phyloP scores from a whole-genome alignment of 1,140 invertebrate species.

The Vollenhovia emeryi region DNA sequence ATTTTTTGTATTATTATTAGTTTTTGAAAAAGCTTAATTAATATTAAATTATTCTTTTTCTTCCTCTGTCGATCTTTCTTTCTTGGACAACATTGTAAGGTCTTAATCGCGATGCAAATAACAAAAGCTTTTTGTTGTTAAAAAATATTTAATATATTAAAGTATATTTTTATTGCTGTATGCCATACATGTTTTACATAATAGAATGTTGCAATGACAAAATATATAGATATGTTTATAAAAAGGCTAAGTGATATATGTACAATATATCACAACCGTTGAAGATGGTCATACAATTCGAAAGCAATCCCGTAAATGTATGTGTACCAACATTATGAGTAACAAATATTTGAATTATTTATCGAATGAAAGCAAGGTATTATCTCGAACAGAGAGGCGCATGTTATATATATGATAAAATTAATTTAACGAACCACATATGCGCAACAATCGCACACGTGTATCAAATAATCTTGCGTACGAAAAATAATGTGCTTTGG shows the following conservation, averaged over 20 bases:
- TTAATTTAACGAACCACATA: background rate
- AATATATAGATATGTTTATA: background rate
- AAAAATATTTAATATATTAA: background rate
- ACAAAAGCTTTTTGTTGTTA: background rate
- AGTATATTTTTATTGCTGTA: background rate
- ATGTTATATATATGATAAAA: background rate
- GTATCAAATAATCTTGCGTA: background rate
- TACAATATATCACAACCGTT: background rate
- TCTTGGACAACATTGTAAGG: background rate
- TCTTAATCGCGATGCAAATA: background rate
- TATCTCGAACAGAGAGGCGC: background rate
- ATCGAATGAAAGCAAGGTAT: background rate
- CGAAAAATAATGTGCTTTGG: background rate
- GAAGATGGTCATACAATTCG: background rate
- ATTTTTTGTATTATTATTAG: background rate
- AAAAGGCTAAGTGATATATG: background rate
- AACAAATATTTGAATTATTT: conserved; percentile 24
- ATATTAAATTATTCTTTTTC: background rate
- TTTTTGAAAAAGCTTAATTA: background rate
- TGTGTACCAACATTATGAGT: background rate
- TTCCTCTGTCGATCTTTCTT: background rate
- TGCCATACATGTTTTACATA: background rate
- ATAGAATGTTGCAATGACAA: background rate
- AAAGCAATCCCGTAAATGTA: background rate
- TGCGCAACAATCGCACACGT: background rate